Conservation (phyloP, 2,888 invertebrate species). For the Brachyptera putata region DNA sequence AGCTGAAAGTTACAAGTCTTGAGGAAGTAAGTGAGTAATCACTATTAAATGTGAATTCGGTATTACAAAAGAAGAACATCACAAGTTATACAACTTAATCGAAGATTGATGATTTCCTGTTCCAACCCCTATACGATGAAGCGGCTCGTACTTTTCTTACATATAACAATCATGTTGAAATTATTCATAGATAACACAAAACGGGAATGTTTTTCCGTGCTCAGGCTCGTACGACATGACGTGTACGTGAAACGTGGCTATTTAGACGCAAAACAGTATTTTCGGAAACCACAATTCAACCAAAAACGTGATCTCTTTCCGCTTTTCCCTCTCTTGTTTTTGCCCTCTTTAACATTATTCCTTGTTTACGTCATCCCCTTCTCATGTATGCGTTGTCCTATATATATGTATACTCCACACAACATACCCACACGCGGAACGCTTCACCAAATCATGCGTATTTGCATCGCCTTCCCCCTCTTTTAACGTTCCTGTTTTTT, state of each 20-base stretch:
- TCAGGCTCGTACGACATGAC: no score
- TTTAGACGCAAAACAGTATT: not conserved
- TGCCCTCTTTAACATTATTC: not conserved
- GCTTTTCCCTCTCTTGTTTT: not conserved
- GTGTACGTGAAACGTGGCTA: not conserved
- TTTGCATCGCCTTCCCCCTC: not conserved
- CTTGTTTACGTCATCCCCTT: not conserved
- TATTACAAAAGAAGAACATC: not conserved
- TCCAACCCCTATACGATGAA: not conserved
- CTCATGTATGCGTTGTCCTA: not conserved
- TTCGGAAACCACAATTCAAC: not conserved
- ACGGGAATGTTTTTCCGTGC: not conserved
- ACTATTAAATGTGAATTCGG: not conserved
- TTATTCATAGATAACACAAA: not conserved
- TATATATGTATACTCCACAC: not conserved
- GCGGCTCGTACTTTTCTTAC: not conserved
- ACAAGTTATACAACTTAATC: no score
- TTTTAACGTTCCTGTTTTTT: not conserved
- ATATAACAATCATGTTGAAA: not conserved
- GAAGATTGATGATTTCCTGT: not conserved
- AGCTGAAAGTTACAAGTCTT: not conserved
- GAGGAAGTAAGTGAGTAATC: not conserved
- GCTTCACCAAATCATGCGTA: not conserved
- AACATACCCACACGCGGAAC: not conserved
- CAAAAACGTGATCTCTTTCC: slow-evolving; percentile 1